phyloP scores from a whole-genome alignment of 2,113 vertebrate species.

The Hucho hucho region DNA sequence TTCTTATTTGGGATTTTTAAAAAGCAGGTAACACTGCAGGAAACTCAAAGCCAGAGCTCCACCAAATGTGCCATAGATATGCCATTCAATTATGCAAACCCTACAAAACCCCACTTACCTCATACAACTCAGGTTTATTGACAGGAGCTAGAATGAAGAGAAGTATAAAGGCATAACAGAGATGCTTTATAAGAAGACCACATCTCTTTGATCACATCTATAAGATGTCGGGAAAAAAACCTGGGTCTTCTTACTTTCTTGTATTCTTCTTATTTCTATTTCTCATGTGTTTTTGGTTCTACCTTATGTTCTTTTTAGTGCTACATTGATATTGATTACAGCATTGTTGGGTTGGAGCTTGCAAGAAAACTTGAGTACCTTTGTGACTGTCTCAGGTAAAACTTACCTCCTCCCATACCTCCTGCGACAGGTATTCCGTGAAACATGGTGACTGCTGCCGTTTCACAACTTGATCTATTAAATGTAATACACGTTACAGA shows the following conservation, averaged over 20 bases:
- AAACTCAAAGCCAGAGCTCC: background rate
- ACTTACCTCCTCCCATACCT: slow-evolving; percentile 73
- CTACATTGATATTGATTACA: too few species aligned
- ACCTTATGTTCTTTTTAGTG: too few species aligned
- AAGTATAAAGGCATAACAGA: background rate
- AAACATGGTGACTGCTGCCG: slow-evolving; percentile 68
- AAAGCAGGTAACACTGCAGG: background rate
- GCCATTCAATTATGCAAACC: background rate
- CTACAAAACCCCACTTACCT: slow-evolving; percentile 71
- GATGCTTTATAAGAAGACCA: background rate
- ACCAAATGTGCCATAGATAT: background rate
- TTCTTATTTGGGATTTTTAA: background rate
- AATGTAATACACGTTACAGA: background rate
- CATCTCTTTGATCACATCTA: background rate
- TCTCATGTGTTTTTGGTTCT: too few species aligned
- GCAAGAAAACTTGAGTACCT: too few species aligned
- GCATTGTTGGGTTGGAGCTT: too few species aligned
- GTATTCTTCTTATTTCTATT: too few species aligned
- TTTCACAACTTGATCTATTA: slow-evolving; percentile 33
- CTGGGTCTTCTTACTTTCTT: too few species aligned
- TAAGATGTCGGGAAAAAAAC: too few species aligned
- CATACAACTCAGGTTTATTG: slow-evolving; percentile 90
- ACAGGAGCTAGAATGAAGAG: slow-evolving; percentile 69
- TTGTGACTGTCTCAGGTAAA: background rate
- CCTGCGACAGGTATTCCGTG: slow-evolving; percentile 76